phyloP scores from a whole-genome alignment of 2,888 invertebrate species.

The Athalia circularis region DNA sequence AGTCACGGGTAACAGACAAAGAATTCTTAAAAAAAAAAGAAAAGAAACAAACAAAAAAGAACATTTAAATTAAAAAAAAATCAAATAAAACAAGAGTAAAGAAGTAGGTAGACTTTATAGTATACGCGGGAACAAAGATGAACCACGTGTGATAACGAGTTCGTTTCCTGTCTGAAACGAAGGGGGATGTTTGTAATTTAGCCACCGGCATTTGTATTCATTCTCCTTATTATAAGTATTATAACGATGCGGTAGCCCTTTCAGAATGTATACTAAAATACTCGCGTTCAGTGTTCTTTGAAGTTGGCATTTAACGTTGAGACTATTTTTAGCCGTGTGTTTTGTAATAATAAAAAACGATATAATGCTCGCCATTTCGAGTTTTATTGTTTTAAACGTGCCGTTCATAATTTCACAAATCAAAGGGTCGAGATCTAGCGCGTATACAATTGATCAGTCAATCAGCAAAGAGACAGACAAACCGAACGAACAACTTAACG shows the following conservation, averaged over 20 bases:
- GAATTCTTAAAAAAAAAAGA: conserved; percentile 57
- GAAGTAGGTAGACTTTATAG: conserved; percentile 43
- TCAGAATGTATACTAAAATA: not conserved
- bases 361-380: not conserved
- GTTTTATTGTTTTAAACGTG: conserved; percentile 14
- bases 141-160: conserved; percentile 29
- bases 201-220: conserved; percentile 9
- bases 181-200: conserved; percentile 27
- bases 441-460: conserved; percentile 27
- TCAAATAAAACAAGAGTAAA: conserved; percentile 24
- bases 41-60: conserved; percentile 6
- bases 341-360: not conserved
- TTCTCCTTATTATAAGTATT: not conserved
- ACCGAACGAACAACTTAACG: not conserved
- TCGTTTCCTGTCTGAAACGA: conserved; percentile 26
- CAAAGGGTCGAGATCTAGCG: not conserved
- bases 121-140: conserved; percentile 46
- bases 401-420: conserved; percentile 18
- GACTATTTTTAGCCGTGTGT: not conserved
- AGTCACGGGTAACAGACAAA: conserved; percentile 68
- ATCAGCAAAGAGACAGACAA: conserved; percentile 4
- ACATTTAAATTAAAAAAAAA: conserved; percentile 49
- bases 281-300: too few relatives aligned
- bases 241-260: not conserved
- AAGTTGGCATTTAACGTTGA: not conserved